Base-by-base conservation (phyloP, 2,888 invertebrate genomes). In the Hemicrepidius hirtus region DNA sequence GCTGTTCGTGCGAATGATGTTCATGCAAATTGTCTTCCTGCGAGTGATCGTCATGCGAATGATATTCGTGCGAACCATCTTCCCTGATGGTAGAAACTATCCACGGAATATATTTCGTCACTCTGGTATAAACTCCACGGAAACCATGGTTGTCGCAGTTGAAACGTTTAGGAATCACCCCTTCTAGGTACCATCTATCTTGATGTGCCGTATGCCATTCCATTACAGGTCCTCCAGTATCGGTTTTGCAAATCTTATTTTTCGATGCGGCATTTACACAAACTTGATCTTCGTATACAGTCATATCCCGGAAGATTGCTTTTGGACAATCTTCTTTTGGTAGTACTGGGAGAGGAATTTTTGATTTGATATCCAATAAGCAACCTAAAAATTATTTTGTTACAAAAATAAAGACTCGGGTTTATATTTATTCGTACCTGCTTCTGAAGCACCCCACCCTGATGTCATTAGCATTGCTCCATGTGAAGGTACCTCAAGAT, bases 91-190 rank as follows among this genome's bases (percentile, higher is more conserved):
- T 37, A 28, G 16, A 13, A 16, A 57, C 18, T 3, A 57, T 57
- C 95, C 95, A 95, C 62, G 92, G 92, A 6, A 93, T 84, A 81
- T 93, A 93, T 77, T 90, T 87, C 0, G 91, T 88, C 12, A 93
- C 92, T 75, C 93, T 87, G 0, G 93, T 93, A 80, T 93, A 93
- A 4, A 93, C 93, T 0, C 93, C 93, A 0, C 93, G 93, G 80
- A 92, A 93, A 0, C 92, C 92, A 6, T 91, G 91, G 75, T 92
- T 86, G 0, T 92, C 93, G 81, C 93, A 93, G 0, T 93, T 93
- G 0, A 95, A 94, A 10, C 95, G 95, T 95, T 95, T 95, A 0
- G 95, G 95, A 0, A 95, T 95, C 78, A 95, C 93, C 41, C 93
- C 93, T 93, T 64, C 53, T 41, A 46, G 16, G 32, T 49, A 63